Base-by-base conservation (phyloP, 2,888 invertebrate species). In the Cistogaster globosa region DNA sequence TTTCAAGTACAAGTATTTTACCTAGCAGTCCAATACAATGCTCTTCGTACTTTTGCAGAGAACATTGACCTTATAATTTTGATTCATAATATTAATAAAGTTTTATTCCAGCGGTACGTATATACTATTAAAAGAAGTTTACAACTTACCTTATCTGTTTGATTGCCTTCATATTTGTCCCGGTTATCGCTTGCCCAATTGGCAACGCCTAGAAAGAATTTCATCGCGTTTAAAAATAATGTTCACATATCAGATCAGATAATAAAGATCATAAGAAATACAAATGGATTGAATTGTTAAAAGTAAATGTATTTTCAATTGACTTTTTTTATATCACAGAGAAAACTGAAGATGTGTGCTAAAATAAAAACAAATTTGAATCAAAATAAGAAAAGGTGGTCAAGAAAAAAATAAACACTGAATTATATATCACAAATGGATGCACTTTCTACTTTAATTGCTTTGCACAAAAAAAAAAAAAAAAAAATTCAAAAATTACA, bases 121-220 rank as follows among this genome's bases (percentile, higher is more conserved):
- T n/a, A n/a, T n/a, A n/a, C 2, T 32, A 32, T 26, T 36, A 18
- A 36, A 36, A n/a, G 12, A 32, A 32, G 12, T 45, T 58, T 45
- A 20, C 36, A 81, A 76, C 90, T 91, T 89, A 92, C 93, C 92
- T 93, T 93, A 88, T 93, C 93, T 80, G 91, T 88, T 87, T 91
- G 88, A 89, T 90, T 91, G 88, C 90, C 90, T 89, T 93, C 93
- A 84, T 89, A 88, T 88, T 90, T 91, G 69, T 89, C 88, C 86
- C 92, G 92, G 87, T 87, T 93, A 81, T 92, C 92, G 63, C 91
- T 91, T 86, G 90, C 89, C 93, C 93, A 93, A 88, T 91, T 92
- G 86, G 91, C 90, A 88, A 92, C 89, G 89, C 93, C 93, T 93
- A 90, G 81, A 90, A 90, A 83, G 86, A 89, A 89, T 89, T 88